phyloP scores from a whole-genome alignment of 2,113 vertebrate species.

The Eolophus roseicapilla region DNA sequence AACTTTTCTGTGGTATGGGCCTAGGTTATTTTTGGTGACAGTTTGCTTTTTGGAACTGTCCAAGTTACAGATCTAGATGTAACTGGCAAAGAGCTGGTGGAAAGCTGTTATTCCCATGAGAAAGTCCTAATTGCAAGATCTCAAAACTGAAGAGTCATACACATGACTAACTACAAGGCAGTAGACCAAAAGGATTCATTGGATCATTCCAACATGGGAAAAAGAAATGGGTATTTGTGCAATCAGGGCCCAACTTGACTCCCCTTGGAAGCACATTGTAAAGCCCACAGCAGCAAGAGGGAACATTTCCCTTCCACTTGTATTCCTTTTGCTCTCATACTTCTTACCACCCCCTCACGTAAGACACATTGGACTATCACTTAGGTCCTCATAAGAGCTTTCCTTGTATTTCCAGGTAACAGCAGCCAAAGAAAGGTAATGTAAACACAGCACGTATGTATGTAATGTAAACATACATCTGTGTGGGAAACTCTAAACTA shows the following conservation, averaged over 20 bases:
- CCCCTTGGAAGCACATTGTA: background rate
- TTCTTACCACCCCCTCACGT: background rate
- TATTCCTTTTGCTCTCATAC: background rate
- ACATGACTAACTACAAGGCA: background rate
- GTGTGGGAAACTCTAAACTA: background rate
- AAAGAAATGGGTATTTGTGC: background rate
- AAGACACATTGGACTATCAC: background rate
- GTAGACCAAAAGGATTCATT: background rate
- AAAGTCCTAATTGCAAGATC: background rate
- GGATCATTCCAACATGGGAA: background rate
- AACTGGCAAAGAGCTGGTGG: background rate
- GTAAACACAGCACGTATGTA: background rate
- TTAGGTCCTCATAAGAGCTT: background rate
- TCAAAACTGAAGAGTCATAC: background rate
- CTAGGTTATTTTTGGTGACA: background rate
- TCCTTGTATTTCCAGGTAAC: background rate
- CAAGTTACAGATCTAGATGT: background rate
- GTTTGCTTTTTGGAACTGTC: background rate
- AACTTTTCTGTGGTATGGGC: background rate
- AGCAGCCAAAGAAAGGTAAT: background rate
- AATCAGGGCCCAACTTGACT: accelerated
- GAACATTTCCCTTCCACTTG: accelerated
- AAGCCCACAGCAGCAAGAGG: background rate
- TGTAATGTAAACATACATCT: background rate
- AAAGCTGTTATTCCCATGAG: background rate